Evolutionary conservation across 1,140 invertebrate species (phyloP).

Genomic region (Bombus picipes): DNA sequence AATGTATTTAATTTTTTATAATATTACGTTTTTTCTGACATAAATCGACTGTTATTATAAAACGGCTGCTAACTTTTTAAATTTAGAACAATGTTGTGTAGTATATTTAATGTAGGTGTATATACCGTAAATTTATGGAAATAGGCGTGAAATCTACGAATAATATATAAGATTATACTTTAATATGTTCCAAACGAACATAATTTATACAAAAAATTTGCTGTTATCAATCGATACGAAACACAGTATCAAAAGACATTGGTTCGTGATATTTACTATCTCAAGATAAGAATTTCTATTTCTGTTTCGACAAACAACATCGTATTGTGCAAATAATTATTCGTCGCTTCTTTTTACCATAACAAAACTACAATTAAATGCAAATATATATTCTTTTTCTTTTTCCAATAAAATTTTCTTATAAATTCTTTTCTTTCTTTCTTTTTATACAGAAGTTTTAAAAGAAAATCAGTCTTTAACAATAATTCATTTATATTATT

Average conservation of each 20-base stretch:
- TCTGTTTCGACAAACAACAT: background rate
- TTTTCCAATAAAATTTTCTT: background rate
- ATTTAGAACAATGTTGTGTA: background rate
- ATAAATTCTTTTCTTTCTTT: constrained; percentile 1
- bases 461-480: constrained; percentile 28
- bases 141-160: background rate
- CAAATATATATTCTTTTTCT: constrained; percentile 15
- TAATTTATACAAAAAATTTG: background rate
- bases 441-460: background rate
- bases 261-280: constrained; percentile 4
- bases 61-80: background rate
- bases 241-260: constrained; percentile 8
- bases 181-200: background rate
- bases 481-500: constrained; percentile 34
- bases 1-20: background rate
- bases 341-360: background rate
- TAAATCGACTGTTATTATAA: background rate
- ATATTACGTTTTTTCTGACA: background rate
- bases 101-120: background rate
- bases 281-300: constrained; percentile 2
- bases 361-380: constrained; percentile 25
- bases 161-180: constrained; percentile 1
- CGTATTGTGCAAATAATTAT: background rate
- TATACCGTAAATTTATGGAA: background rate
- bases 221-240: constrained; percentile 5